Evolutionary conservation across 1,140 invertebrate species (phyloP).

Genomic region (Halotydeus destructor): DNA sequence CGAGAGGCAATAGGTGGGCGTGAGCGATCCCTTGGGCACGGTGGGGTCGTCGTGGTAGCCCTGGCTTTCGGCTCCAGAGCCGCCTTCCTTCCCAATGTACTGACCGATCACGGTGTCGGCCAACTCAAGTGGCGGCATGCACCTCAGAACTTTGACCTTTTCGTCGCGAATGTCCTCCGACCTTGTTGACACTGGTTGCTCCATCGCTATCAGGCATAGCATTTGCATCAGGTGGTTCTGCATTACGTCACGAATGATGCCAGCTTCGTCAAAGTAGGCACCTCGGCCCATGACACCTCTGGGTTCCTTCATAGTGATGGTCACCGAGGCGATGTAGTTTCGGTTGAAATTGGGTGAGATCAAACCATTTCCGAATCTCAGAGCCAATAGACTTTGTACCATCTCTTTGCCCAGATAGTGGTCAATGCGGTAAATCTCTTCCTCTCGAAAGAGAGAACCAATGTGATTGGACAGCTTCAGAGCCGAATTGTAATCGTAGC

Average conservation of each 20-base stretch:
- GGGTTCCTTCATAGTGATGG: slow-evolving; percentile 34
- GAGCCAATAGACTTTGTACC: slow-evolving; percentile 35
- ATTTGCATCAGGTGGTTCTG: slow-evolving; percentile 15
- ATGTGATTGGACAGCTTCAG: slow-evolving; percentile 29
- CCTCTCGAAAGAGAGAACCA: slow-evolving; percentile 29
- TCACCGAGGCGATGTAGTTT: slow-evolving; percentile 29
- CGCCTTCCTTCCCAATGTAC: slow-evolving; percentile 29
- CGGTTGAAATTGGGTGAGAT: slow-evolving; percentile 27
- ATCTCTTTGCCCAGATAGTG: slow-evolving; percentile 38
- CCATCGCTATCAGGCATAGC: slow-evolving; percentile 32
- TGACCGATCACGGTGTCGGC: slow-evolving; percentile 33
- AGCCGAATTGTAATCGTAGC: slow-evolving; percentile 30
- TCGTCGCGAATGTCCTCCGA: slow-evolving; percentile 36
- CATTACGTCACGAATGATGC: slow-evolving; percentile 16
- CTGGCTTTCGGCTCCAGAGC: slow-evolving; percentile 22
- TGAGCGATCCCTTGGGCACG: slow-evolving; percentile 32
- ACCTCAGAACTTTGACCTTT: slow-evolving; percentile 33
- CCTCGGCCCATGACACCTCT: slow-evolving; percentile 35
- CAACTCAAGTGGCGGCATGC: slow-evolving; percentile 25
- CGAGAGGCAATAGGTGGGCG: slow-evolving; percentile 32
- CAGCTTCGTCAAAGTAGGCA: slow-evolving; percentile 24
- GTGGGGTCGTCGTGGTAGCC: slow-evolving; percentile 33
- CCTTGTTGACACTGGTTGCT: slow-evolving; percentile 29
- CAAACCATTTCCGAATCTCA: slow-evolving; percentile 22
- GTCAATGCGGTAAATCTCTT: slow-evolving; percentile 34